Evolutionary conservation across 2,888 invertebrate species (phyloP), one percentile per base, ranked within the genome.

Genomic region (Tiliacea aurago): DNA sequence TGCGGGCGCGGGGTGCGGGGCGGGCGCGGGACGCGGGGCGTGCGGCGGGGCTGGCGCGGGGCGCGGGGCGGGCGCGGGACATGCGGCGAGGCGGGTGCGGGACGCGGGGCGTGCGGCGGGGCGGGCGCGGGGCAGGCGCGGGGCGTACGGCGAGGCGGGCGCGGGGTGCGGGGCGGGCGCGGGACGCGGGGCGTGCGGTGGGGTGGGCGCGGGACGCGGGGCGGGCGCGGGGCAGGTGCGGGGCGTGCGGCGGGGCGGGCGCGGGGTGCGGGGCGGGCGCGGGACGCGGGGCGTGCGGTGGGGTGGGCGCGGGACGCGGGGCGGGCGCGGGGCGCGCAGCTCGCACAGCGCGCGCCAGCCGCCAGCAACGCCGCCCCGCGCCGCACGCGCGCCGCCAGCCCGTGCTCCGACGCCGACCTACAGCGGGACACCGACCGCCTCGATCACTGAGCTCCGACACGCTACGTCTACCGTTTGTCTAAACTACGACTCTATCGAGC

Each of bases 371-470:
- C 28, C 49, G 28, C 73, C 18, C 73, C 70, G n/a, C 70, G 70
- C 18, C 70, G 83, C 81, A 66, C 79, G 77, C 66, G 41, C 64
- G 10, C 75, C 75, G 78, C 70, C 75, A 71, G 76, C 70, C 58
- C 72, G 73, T 64, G 72, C 80, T n/a, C 28, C 69, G 59, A 58
- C 67, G 43, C 10, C 10, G 49, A 55, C 64, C 80, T 78, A 63
- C 80, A 45, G 65, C 65, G 65, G 18, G 55, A 55, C 28, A 70
- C 69, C n/a, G 18, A 23, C 37, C 69, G 68, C 68, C 23, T 37
- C n/a, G 23, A 47, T 69, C 69, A 69, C 69, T 68, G 68, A 47
- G 45, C 67, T 67, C 2, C n/a, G 68, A 33, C 41, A 53, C n/a
- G 15, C 51, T 43, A 71, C 28, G 51, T n/a, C 71, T 28, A 70